Evolutionary conservation across 2,888 invertebrate genomes (phyloP), one percentile per base, ranked within the genome.

Genomic region (Malthinus seriepunctatus): DNA sequence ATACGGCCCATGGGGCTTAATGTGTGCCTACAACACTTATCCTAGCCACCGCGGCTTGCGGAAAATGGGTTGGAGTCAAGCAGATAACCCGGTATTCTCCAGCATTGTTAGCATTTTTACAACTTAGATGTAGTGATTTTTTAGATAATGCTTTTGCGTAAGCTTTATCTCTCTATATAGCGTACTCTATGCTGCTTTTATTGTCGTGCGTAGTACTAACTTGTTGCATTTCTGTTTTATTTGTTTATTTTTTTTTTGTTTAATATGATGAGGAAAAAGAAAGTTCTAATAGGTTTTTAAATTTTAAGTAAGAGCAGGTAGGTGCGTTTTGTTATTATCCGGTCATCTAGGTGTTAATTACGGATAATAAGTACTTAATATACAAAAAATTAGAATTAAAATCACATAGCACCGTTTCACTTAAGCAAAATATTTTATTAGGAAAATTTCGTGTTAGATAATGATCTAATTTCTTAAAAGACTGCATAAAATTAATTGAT

Each of bases 1-100:
- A 63, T 64, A 65, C 61, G 67, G 62, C 67, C 66, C 61, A 64
- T 63, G 66, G 68, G 70, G 68, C 70, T 71, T 68, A 64, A 78
- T 78, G 78, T 76, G 76, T 69, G 74, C 77, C 68, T 79, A 78
- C 74, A 76, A 79, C 72, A 79, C 79, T 66, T 78, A 79, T 71
- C 79, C 79, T 64, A 77, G 74, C 69, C 75, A 73, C 70, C 67
- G 75, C 67, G 76, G 77, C 63, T 68, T 73, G 66, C 73, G 75
- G 69, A 73, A 71, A 57, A 76, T 76, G 72, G 76, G 76, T 68
- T 76, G 76, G 75, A 76, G 73, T 68, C 69, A 68, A 60, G 71
- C 70, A 70, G 73, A 75, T 64, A 71, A 71, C 68, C 71, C 72
- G 71, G 72, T 73, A 73, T 69, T 73, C 70, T 67, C 67, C 62